Conservation (phyloP, 2,113 vertebrate species). For the Fregata magnificens region DNA sequence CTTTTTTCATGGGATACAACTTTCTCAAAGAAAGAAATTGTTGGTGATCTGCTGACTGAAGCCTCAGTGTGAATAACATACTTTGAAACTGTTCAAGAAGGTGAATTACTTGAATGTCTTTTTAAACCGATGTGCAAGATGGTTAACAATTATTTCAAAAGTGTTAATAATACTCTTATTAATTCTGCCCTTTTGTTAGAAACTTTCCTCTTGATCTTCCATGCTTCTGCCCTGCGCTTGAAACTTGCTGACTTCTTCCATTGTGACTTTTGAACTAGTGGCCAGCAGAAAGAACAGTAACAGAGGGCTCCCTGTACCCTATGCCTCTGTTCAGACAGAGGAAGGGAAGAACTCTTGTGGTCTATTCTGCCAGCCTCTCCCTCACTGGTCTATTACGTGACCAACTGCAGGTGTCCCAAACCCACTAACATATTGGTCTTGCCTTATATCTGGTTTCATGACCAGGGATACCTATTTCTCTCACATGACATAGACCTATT, state of each 20-base stretch:
- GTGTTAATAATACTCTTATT: background rate
- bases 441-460: background rate
- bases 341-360: background rate
- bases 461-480: background rate
- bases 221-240: background rate
- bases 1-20: background rate
- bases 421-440: background rate
- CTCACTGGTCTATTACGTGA: background rate
- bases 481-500: background rate
- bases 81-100: background rate
- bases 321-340: background rate
- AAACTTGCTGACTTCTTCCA: background rate
- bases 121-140: background rate
- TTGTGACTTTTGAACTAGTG: background rate
- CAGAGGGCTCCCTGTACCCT: background rate
- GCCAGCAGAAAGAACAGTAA: background rate
- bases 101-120: background rate
- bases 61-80: background rate
- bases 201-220: background rate
- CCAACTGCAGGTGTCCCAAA: background rate
- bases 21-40: background rate
- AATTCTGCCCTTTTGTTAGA: background rate
- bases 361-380: background rate
- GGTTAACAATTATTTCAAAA: background rate
- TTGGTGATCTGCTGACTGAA: background rate